Conservation (phyloP, 30 jellyfish, hydroid and myxozoan species). For the Cassiopea xamachana region DNA sequence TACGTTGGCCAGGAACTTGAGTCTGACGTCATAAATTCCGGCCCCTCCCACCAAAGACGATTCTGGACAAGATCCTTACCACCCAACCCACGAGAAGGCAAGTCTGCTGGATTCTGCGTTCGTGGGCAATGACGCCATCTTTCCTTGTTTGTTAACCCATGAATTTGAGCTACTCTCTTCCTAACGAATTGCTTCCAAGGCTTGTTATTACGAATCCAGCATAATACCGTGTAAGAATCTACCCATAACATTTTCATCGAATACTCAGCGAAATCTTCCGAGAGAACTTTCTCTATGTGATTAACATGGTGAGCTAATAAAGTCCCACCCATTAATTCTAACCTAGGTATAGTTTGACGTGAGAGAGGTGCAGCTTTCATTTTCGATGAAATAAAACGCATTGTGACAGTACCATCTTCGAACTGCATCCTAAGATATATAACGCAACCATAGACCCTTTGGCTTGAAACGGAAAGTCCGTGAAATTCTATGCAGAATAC, state of each 20-base stretch:
- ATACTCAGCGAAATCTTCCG: neutral
- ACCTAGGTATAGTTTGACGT: constrained; percentile 28
- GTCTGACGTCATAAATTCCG: constrained; percentile 14
- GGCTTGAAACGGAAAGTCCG: constrained; percentile 46
- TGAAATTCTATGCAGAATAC: neutral
- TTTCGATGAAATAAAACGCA: constrained; percentile 18
- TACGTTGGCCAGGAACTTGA: constrained; percentile 17
- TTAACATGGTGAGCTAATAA: constrained; percentile 6
- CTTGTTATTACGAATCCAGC: constrained; percentile 24
- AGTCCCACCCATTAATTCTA: constrained; percentile 11
- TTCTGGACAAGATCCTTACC: constrained; percentile 24
- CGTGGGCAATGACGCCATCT: constrained; percentile 52
- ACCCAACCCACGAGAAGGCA: constrained; percentile 49
- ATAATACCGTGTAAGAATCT: constrained; percentile 11
- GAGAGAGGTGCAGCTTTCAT: constrained; percentile 20
- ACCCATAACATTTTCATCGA: constrained; percentile 4
- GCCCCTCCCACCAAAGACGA: constrained; percentile 45
- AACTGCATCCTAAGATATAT: constrained; percentile 17
- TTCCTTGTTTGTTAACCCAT: neutral
- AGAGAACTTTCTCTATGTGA: neutral
- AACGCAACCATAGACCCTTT: constrained; percentile 15
- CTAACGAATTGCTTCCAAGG: constrained; percentile 11
- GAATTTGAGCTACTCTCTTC: constrained; percentile 4
- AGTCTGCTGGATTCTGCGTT: constrained; percentile 20
- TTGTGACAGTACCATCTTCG: neutral